These are phyloP conservation scores for Harlomillsia oculata DNA, from an alignment of 1,140 invertebrate genomes.

Conservation along the genomic window DNA sequence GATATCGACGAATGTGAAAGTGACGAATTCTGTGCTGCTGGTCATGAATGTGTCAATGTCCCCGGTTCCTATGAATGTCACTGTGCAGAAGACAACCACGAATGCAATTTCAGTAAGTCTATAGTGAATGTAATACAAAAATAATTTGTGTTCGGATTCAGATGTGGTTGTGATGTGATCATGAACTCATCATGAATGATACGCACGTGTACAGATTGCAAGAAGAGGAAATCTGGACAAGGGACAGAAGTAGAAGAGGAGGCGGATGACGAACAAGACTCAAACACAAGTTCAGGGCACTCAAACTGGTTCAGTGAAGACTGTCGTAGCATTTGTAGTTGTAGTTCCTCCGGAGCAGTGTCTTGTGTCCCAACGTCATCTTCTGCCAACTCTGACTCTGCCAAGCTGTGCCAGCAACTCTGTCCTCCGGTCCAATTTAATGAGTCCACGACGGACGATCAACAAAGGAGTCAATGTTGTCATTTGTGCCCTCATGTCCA, in stretches of 20 bases:
- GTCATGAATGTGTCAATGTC: conserved; percentile 67
- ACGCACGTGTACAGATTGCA: no score
- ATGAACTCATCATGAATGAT: no score
- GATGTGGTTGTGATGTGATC: no score
- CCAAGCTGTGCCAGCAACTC: conserved; percentile 15
- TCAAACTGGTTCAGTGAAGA: conserved; percentile 34
- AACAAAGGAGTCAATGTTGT: conserved; percentile 27
- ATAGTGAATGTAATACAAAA: no score
- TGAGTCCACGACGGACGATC: not conserved
- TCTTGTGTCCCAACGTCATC: no score
- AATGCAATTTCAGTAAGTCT: conserved; percentile 49
- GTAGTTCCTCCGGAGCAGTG: conserved; percentile 18
- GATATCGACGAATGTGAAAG: conserved; percentile 81
- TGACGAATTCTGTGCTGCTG: conserved; percentile 65
- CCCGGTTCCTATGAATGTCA: conserved; percentile 69
- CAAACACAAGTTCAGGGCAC: no score
- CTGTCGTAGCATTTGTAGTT: conserved; percentile 32
- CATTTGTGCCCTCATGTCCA: conserved; percentile 26
- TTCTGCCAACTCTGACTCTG: not conserved
- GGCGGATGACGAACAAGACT: no score
- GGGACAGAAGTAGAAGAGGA: no score
- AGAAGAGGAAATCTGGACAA: no score
- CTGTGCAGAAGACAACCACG: conserved; percentile 51
- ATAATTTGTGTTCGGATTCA: no score
- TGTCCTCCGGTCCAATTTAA: conserved; percentile 18